Percentiles rank a stretch among this genome's conserved stretches.
phyloP scores from a whole-genome alignment of 2,888 invertebrate genomes.

The Zaprionus obscuricornis region DNA sequence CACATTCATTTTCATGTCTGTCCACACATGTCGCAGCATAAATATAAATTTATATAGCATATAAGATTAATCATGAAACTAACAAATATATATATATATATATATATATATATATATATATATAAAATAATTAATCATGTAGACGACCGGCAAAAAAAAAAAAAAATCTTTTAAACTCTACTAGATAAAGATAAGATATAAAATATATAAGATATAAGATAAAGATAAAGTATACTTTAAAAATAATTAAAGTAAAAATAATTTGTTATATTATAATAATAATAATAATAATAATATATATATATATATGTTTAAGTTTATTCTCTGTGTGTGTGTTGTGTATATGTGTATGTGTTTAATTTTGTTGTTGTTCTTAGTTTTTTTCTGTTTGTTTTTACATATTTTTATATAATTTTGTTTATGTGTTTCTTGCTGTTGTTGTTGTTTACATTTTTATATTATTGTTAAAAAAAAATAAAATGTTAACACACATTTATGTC shows the following conservation, averaged over 20 bases:
- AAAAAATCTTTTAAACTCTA: conserved; percentile 38
- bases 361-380: conserved; percentile 19
- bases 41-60: too few species aligned
- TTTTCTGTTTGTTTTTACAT: conserved; percentile 16
- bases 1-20: too few species aligned
- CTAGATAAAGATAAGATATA: not conserved
- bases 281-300: conserved; percentile 31
- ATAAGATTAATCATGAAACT: too few species aligned
- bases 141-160: conserved; percentile 65
- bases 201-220: conserved; percentile 20
- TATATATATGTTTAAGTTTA: conserved; percentile 13
- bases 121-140: conserved; percentile 69
- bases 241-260: conserved; percentile 61
- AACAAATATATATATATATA: too few species aligned
- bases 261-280: not conserved
- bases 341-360: too few species aligned
- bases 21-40: too few species aligned
- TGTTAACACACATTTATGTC: too few species aligned
- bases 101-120: conserved; percentile 31
- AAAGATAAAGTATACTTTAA: conserved; percentile 52
- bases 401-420: conserved; percentile 17
- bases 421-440: too few species aligned
- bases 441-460: conserved; percentile 27
- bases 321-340: conserved; percentile 23
- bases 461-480: too few species aligned